A percentile compares a stretch with the other conserved stretches of the same genome.
These are phyloP conservation scores for Gephyroberyx darwinii DNA, from an alignment of 2,797 vertebrate species.

Conservation along the genomic window DNA sequence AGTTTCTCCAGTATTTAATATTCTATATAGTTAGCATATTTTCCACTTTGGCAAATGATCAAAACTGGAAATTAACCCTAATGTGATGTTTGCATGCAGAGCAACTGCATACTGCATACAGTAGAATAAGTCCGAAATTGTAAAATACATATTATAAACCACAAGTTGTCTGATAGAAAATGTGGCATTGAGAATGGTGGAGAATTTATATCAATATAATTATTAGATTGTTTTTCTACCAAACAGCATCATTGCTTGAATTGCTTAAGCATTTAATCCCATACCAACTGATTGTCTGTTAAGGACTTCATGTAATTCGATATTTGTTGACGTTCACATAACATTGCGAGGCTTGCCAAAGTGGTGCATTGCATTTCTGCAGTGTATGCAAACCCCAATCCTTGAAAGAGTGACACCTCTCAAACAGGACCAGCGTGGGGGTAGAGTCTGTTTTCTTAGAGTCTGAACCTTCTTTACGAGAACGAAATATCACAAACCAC, in stretches of 20 bases:
- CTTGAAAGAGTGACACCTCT: slow-evolving; percentile 77
- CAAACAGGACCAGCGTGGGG: slow-evolving; percentile 72
- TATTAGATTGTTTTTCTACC: background rate
- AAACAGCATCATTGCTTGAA: background rate
- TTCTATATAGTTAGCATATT: background rate
- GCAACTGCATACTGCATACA: no score
- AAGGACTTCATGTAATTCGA: slow-evolving; percentile 34
- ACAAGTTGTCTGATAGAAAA: background rate
- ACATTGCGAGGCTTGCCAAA: slow-evolving; percentile 37
- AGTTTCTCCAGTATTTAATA: background rate
- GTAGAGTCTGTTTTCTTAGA: slow-evolving; percentile 73
- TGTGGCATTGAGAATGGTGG: background rate
- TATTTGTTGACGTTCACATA: slow-evolving; percentile 66
- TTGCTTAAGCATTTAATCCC: slow-evolving; percentile 2
- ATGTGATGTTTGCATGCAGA: no score
- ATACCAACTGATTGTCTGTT: slow-evolving; percentile 42
- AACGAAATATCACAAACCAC: slow-evolving; percentile 91
- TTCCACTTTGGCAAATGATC: background rate
- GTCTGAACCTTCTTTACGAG: slow-evolving; percentile 83
- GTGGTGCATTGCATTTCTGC: slow-evolving; percentile 67
- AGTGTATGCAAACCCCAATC: slow-evolving; percentile 68
- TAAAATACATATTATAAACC: background rate
- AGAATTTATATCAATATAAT: background rate
- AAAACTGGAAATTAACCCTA: no score
- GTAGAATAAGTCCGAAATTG: no score